phyloP scores from a whole-genome alignment of 2,888 invertebrate species.

The Eristalis pertinax region DNA sequence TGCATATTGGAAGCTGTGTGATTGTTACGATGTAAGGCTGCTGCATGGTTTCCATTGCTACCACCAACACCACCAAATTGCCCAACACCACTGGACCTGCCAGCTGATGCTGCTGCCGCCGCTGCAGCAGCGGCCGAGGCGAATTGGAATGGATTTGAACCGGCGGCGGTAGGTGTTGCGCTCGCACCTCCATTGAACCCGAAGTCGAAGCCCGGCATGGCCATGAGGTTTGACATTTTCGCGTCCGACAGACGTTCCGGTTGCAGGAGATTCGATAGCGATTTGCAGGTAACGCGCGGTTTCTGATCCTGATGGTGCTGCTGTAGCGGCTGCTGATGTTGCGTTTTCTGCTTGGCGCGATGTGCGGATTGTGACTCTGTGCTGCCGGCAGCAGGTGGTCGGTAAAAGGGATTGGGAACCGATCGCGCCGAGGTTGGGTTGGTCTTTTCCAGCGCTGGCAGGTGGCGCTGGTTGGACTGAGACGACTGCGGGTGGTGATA shows the following conservation, averaged over 20 bases:
- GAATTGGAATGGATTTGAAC: slow-evolving; percentile 61
- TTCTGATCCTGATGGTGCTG: slow-evolving; percentile 83
- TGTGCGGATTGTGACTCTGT: slow-evolving; percentile 57
- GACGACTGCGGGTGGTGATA: slow-evolving; percentile 56
- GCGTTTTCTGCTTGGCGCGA: slow-evolving; percentile 75
- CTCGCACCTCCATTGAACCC: slow-evolving; percentile 74
- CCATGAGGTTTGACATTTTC: slow-evolving; percentile 79
- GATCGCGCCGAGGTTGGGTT: slow-evolving; percentile 72
- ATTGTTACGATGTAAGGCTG: slow-evolving; percentile 69
- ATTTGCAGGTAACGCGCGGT: slow-evolving; percentile 85
- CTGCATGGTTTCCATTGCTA: slow-evolving; percentile 35
- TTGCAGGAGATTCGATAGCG: slow-evolving; percentile 84
- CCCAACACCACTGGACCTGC: slow-evolving; percentile 61
- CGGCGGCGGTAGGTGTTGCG: slow-evolving; percentile 26
- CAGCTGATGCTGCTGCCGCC: slow-evolving; percentile 63
- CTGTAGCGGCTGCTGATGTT: slow-evolving; percentile 82
- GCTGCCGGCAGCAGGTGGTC: slow-evolving; percentile 81
- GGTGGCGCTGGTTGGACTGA: slow-evolving; percentile 59
- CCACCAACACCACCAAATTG: slow-evolving; percentile 42
- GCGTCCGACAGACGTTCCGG: slow-evolving; percentile 81
- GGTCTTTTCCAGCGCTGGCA: slow-evolving; percentile 65
- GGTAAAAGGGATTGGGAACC: slow-evolving; percentile 82
- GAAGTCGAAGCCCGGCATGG: slow-evolving; percentile 77
- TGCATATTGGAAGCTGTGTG: slow-evolving; percentile 65
- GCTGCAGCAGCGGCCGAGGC: slow-evolving; percentile 62